These are phyloP conservation scores for Vimba vimba DNA, from an alignment of 2,113 vertebrate genomes.

Conservation along the genomic window DNA sequence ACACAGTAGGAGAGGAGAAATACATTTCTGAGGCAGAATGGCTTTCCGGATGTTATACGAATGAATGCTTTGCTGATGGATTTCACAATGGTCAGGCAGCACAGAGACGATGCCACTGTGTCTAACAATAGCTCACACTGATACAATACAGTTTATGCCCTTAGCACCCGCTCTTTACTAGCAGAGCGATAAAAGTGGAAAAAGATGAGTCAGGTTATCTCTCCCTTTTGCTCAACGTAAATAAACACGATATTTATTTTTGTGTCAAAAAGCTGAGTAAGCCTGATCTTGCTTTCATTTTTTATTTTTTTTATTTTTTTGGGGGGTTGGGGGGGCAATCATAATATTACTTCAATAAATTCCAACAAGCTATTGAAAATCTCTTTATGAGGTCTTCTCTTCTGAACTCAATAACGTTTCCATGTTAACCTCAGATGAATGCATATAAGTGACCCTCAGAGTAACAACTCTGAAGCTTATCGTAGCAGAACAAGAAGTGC, in stretches of 20 bases:
- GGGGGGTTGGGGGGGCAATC: too few relatives aligned
- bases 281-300: neutral
- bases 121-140: conserved; percentile 52
- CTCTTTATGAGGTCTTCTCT: neutral
- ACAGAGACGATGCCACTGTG: conserved; percentile 18
- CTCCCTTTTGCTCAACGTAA: conserved; percentile 1
- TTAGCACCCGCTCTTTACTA: conserved; percentile 37
- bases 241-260: neutral
- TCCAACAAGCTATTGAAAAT: conserved; percentile 11
- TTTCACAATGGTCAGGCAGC: conserved; percentile 51
- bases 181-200: conserved; percentile 27
- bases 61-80: conserved; percentile 55
- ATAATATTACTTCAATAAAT: neutral
- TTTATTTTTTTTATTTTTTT: neutral
- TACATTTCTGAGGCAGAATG: conserved; percentile 52
- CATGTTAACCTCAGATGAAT: conserved; percentile 9
- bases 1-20: conserved; percentile 42
- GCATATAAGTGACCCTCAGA: neutral
- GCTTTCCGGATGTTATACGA: conserved; percentile 45
- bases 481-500: neutral
- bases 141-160: conserved; percentile 45
- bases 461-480: neutral
- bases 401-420: neutral
- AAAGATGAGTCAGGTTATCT: conserved; percentile 6
- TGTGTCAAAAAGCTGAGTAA: neutral